These are phyloP conservation scores for Aphaenogaster ashmeadi DNA, from an alignment of 1,140 invertebrate species.

Conservation along the genomic window DNA sequence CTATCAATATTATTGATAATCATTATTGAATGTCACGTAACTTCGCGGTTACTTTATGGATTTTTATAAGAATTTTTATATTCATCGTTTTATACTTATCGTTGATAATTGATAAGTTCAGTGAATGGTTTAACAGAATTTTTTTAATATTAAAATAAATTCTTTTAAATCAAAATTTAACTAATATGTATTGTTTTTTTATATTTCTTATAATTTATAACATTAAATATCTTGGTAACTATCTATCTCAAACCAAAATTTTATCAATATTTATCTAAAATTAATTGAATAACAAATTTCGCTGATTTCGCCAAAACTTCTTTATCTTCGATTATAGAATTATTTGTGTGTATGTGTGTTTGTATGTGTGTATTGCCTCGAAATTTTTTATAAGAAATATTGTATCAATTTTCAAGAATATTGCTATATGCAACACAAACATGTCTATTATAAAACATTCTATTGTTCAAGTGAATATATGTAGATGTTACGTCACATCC, in stretches of 20 bases:
- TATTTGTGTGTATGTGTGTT: neutral
- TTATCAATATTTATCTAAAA: neutral
- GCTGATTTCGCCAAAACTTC: no score
- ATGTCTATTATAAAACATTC: neutral
- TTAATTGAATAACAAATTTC: neutral
- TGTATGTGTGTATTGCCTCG: neutral
- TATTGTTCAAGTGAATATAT: neutral
- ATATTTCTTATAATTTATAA: constrained; percentile 6
- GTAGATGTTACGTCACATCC: neutral
- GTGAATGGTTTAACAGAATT: neutral
- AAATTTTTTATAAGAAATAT: neutral
- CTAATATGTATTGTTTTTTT: neutral
- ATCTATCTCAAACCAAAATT: neutral
- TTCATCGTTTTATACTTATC: no score
- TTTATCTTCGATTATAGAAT: neutral
- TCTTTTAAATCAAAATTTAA: neutral
- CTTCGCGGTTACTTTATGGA: neutral
- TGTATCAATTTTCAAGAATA: neutral
- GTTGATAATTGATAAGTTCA: neutral
- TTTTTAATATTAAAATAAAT: constrained; percentile 9
- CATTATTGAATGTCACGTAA: constrained; percentile 15
- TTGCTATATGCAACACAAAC: neutral
- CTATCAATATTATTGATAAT: constrained; percentile 20
- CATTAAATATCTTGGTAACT: neutral
- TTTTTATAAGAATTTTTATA: neutral